Conservation (phyloP, 2,888 invertebrate species). For the Camptogramma bilineatum region DNA sequence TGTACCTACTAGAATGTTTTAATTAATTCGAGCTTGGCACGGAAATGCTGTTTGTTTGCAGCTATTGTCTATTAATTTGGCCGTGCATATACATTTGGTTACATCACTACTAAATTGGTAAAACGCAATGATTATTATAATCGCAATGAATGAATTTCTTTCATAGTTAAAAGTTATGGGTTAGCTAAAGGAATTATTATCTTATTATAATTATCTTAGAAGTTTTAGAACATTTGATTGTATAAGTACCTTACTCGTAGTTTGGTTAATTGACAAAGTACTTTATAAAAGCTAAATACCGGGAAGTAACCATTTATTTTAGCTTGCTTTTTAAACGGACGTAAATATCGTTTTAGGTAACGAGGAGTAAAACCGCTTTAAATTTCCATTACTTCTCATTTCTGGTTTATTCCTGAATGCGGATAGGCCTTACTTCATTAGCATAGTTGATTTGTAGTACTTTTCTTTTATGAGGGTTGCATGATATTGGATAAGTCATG, state of each 20-base stretch:
- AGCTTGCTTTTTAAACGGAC: background rate
- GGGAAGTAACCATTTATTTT: background rate
- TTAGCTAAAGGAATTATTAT: too few relatives aligned
- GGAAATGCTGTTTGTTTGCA: too few relatives aligned
- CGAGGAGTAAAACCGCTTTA: slow-evolving; percentile 14
- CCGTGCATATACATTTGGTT: too few relatives aligned
- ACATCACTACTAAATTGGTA: too few relatives aligned
- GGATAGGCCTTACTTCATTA: slow-evolving; percentile 22
- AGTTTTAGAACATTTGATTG: too few relatives aligned
- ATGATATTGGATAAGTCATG: background rate
- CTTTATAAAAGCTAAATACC: background rate
- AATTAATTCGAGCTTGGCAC: too few relatives aligned
- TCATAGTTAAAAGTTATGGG: too few relatives aligned
- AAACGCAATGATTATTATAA: too few relatives aligned
- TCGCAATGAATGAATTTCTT: too few relatives aligned
- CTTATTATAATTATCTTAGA: too few relatives aligned
- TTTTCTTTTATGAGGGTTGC: background rate
- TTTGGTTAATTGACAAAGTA: background rate
- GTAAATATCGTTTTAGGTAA: slow-evolving; percentile 3
- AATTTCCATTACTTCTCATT: slow-evolving; percentile 24
- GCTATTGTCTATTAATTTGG: too few relatives aligned
- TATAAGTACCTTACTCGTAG: background rate
- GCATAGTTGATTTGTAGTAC: slow-evolving; percentile 13
- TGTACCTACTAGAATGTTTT: too few relatives aligned
- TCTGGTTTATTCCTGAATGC: slow-evolving; percentile 2